These are phyloP conservation scores for Emydocephalus ijimae DNA, from an alignment of 2,113 vertebrate genomes.

Conservation along the genomic window DNA sequence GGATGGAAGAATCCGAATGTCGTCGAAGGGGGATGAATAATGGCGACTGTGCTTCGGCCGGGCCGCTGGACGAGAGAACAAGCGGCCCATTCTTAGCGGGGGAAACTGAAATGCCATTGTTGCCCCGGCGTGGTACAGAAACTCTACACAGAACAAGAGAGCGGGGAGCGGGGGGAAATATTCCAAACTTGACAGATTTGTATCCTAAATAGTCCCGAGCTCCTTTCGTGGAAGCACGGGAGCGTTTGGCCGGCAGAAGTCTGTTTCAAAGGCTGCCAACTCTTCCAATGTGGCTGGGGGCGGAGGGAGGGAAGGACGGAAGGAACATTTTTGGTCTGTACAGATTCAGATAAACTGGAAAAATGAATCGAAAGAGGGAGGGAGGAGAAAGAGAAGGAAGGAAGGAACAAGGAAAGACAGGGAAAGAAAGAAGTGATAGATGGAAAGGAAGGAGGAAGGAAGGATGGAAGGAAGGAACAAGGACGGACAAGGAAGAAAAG, in stretches of 20 bases:
- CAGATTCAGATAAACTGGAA: constrained; percentile 9
- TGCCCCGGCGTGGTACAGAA: constrained; percentile 57
- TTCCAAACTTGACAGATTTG: constrained; percentile 76
- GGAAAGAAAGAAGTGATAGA: no score
- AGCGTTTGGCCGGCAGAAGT: constrained; percentile 19
- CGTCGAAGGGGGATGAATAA: constrained; percentile 88
- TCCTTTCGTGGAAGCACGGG: constrained; percentile 49
- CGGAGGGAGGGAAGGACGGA: no score
- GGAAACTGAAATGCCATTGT: constrained; percentile 72
- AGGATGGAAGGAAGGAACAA: no score
- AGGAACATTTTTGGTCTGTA: not conserved
- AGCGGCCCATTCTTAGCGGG: constrained; percentile 82
- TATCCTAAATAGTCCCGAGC: constrained; percentile 67
- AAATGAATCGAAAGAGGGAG: not conserved
- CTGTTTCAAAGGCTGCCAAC: constrained; percentile 29
- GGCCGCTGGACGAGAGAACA: constrained; percentile 78
- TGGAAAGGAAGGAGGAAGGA: no score
- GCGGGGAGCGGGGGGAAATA: constrained; percentile 48
- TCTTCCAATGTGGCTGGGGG: not conserved
- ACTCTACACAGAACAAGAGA: constrained; percentile 43
- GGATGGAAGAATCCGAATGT: constrained; percentile 88
- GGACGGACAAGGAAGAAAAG: no score
- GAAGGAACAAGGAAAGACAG: no score
- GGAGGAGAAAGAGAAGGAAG: no score
- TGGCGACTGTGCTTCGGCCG: constrained; percentile 85